A percentile compares a stretch with the other conserved stretches of the same genome.
phyloP scores from a whole-genome alignment of 2,888 invertebrate genomes.

The Cotesia congregata region DNA sequence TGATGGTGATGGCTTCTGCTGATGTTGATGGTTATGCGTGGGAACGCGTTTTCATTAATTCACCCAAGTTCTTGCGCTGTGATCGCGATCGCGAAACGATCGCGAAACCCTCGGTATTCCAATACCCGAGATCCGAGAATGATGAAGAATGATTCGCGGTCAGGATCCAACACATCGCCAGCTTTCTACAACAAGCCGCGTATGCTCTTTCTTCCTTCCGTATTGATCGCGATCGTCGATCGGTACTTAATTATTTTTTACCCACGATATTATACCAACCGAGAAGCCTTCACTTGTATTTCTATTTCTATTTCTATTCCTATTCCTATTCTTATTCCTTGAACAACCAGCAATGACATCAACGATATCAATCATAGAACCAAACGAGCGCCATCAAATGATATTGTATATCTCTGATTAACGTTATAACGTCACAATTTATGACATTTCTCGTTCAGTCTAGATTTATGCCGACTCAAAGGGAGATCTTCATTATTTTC shows the following conservation, averaged over 20 bases:
- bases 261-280: not conserved
- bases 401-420: constrained; percentile 10
- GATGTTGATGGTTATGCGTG: constrained; percentile 56
- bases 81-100: constrained; percentile 13
- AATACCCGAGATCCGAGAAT: not conserved
- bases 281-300: not conserved
- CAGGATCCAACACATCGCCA: constrained; percentile 50
- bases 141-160: constrained; percentile 57
- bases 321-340: not conserved
- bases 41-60: constrained; percentile 67
- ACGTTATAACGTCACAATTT: constrained; percentile 29
- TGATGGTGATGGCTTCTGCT: too few relatives aligned
- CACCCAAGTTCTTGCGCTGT: constrained; percentile 60
- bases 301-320: not conserved
- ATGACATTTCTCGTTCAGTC: constrained; percentile 25
- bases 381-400: not conserved
- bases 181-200: constrained; percentile 6
- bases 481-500: not conserved
- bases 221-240: constrained; percentile 27
- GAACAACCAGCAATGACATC: too few relatives aligned
- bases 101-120: constrained; percentile 40
- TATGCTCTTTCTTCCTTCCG: constrained; percentile 41
- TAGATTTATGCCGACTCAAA: constrained; percentile 9
- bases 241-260: constrained; percentile 22
- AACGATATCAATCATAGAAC: not conserved